phyloP scores from a whole-genome alignment of 2,888 invertebrate species.

The Megamerina dolium region DNA sequence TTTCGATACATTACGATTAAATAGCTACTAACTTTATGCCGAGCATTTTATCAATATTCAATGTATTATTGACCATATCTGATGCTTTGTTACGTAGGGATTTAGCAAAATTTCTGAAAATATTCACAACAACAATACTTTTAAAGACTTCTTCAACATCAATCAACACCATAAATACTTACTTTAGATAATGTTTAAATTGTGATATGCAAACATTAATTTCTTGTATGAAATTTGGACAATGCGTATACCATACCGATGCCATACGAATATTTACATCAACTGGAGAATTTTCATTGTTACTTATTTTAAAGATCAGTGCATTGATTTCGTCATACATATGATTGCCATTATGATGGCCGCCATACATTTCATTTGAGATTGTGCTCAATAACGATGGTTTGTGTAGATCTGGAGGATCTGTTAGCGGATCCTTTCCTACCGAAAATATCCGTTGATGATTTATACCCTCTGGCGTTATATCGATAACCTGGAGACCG shows the following conservation, averaged over 20 bases:
- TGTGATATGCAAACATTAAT: conserved; percentile 82
- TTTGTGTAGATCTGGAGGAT: conserved; percentile 44
- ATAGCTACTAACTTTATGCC: too few species aligned
- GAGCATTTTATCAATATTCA: too few species aligned
- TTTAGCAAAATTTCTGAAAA: conserved; percentile 65
- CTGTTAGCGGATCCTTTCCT: conserved; percentile 67
- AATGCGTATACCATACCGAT: conserved; percentile 90
- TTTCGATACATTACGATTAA: too few species aligned
- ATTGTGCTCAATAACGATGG: conserved; percentile 38
- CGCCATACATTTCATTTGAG: conserved; percentile 47
- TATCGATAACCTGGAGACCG: conserved; percentile 83
- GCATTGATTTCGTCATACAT: conserved; percentile 45
- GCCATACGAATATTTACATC: conserved; percentile 61
- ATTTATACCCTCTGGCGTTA: conserved; percentile 74
- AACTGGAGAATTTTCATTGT: conserved; percentile 37
- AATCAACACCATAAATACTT: conserved; percentile 16
- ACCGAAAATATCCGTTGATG: conserved; percentile 83
- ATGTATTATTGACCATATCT: too few species aligned
- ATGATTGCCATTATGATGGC: conserved; percentile 33
- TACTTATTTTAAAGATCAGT: conserved; percentile 45
- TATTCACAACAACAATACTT: not conserved
- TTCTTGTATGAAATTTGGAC: conserved; percentile 77
- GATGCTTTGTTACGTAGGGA: conserved; percentile 87
- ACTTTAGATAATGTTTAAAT: conserved; percentile 71
- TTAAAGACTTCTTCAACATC: not conserved